These are phyloP conservation scores for Dolomedes plantarius DNA, from an alignment of 2,888 invertebrate species.

Conservation along the genomic window DNA sequence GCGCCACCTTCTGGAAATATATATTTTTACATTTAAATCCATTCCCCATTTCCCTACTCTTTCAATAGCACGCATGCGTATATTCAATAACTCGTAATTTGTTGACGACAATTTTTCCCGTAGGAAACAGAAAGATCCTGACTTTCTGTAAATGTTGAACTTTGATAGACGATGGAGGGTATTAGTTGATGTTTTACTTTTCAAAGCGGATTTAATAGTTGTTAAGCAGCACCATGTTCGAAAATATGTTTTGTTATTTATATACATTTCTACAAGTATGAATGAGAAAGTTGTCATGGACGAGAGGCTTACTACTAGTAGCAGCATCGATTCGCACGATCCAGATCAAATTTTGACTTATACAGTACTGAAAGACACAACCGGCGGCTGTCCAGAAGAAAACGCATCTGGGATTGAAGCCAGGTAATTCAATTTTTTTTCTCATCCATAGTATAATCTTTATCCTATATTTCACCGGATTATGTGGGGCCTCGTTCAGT, in stretches of 20 bases:
- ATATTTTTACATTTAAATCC: too few relatives aligned
- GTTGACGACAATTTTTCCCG: constrained; percentile 9
- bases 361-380: constrained; percentile 61
- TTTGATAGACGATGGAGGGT: constrained; percentile 53
- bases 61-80: background rate
- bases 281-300: constrained; percentile 57
- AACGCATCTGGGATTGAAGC: constrained; percentile 53
- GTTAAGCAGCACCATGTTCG: constrained; percentile 18
- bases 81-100: background rate
- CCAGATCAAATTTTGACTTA: constrained; percentile 58
- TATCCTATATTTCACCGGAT: too few relatives aligned
- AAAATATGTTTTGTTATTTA: constrained; percentile 4
- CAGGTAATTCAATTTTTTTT: constrained; percentile 31
- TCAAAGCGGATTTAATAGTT: background rate
- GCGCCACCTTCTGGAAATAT: background rate
- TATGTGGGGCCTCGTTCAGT: too few relatives aligned
- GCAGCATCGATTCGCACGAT: constrained; percentile 53
- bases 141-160: background rate
- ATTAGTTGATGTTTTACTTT: constrained; percentile 36
- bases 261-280: constrained; percentile 27
- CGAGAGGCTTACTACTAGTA: constrained; percentile 52
- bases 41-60: constrained; percentile 5
- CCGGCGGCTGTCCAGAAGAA: constrained; percentile 47
- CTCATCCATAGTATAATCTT: background rate
- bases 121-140: background rate